Conservation (phyloP, 2,113 vertebrate genomes). For the Percina caprodes region DNA sequence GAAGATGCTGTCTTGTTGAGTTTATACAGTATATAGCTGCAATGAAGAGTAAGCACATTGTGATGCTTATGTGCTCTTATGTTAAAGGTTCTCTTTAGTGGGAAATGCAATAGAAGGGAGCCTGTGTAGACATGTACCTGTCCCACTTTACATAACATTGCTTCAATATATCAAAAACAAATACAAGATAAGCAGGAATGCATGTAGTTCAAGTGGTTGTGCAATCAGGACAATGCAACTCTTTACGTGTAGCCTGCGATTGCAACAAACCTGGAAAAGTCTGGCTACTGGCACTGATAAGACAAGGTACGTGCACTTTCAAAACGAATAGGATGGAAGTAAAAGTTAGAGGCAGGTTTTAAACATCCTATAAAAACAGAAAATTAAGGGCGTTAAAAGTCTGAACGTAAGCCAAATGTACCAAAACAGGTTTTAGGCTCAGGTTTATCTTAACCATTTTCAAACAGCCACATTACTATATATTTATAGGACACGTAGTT, state of each 20-base stretch:
- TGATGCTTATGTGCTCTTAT: background rate
- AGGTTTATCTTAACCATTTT: too few species aligned
- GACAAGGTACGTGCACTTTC: background rate
- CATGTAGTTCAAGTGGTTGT: background rate
- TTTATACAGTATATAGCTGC: background rate
- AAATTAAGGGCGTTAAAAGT: background rate
- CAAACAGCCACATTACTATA: too few species aligned
- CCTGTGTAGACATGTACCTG: background rate
- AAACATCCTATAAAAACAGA: background rate
- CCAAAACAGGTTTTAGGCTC: slow-evolving; percentile 18
- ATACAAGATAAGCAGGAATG: background rate
- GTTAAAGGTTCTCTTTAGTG: too few species aligned
- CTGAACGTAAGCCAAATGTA: background rate
- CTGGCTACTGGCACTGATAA: background rate
- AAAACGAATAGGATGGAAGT: background rate
- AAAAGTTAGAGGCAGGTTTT: background rate
- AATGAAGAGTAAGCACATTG: background rate
- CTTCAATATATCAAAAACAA: background rate
- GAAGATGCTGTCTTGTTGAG: background rate
- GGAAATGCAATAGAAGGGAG: background rate
- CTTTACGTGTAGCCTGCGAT: background rate
- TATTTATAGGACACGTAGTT: too few species aligned
- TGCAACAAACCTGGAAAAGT: background rate
- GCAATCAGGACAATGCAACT: background rate
- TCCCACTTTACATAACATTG: too few species aligned